phyloP scores from a whole-genome alignment of 2,888 invertebrate species.

The Volucella inflata region DNA sequence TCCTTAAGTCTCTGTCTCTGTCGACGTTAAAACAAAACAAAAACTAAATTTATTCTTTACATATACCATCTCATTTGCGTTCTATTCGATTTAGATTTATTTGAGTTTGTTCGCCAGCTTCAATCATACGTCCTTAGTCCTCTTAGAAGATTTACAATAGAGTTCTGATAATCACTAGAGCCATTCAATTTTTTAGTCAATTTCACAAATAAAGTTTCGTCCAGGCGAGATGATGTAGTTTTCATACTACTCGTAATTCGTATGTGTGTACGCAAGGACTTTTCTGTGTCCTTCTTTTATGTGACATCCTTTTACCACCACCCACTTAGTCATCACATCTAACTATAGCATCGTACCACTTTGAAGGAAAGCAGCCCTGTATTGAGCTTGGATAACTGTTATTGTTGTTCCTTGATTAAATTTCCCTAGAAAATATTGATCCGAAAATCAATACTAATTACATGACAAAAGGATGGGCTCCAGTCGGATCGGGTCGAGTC shows the following conservation, averaged over 20 bases:
- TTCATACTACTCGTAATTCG: constrained; percentile 7
- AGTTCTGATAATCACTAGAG: constrained; percentile 57
- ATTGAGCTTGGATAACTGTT: constrained; percentile 53
- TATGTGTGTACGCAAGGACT: background rate
- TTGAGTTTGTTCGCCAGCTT: constrained; percentile 34
- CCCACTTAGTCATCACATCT: constrained; percentile 25
- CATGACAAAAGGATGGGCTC: constrained; percentile 62
- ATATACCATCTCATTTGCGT: constrained; percentile 3
- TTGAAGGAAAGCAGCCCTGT: constrained; percentile 19
- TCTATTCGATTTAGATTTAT: constrained; percentile 52
- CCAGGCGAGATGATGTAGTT: constrained; percentile 14
- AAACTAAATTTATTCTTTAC: background rate
- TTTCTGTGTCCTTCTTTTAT: background rate
- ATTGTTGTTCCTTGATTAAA: constrained; percentile 76
- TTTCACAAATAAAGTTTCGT: constrained; percentile 38
- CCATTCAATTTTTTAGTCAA: constrained; percentile 26
- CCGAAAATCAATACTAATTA: constrained; percentile 82
- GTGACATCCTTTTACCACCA: constrained; percentile 42
- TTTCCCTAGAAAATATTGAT: constrained; percentile 82
- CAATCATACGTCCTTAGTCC: constrained; percentile 25
- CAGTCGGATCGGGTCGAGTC: constrained; percentile 10
- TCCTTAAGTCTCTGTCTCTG: too few species aligned
- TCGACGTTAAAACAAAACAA: background rate
- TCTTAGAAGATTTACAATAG: constrained; percentile 32
- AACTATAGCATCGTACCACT: constrained; percentile 20